A percentile compares a stretch with the other conserved stretches of the same genome.
Conservation (phyloP, 1,140 invertebrate species). For the Chironomus striatipennis region DNA sequence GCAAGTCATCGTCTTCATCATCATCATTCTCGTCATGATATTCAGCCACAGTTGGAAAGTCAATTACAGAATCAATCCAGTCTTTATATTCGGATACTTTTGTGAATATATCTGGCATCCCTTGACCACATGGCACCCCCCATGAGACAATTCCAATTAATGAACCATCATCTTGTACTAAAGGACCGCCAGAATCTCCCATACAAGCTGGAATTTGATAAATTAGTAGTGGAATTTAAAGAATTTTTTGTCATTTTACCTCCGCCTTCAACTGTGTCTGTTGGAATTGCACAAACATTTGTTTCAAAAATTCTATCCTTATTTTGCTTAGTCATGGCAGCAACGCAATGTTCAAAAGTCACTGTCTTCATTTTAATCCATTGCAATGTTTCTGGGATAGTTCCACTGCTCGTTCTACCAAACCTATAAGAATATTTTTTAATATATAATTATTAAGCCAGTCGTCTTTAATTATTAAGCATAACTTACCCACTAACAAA, state of each 20-base stretch:
- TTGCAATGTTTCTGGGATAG: neutral
- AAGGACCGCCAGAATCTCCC: constrained; percentile 27
- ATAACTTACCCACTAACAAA: neutral
- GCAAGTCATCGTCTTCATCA: neutral
- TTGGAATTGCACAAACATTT: neutral
- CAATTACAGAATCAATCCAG: constrained; percentile 44
- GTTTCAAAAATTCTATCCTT: constrained; percentile 3
- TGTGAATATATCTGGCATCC: constrained; percentile 44
- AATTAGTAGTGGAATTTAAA: neutral
- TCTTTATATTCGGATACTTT: constrained; percentile 44
- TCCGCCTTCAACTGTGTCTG: neutral
- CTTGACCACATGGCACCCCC: constrained; percentile 33
- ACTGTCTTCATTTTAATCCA: neutral
- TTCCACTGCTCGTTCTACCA: neutral
- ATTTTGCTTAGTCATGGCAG: neutral
- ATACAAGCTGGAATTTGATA: constrained; percentile 19
- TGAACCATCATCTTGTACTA: constrained; percentile 19
- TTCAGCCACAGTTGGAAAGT: neutral
- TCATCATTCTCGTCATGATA: neutral
- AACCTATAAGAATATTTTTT: no score
- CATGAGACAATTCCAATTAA: constrained; percentile 1
- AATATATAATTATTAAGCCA: no score
- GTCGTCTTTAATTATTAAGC: neutral
- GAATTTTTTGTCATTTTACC: neutral
- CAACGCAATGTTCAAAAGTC: neutral